Evolutionary conservation across 2,888 invertebrate genomes (phyloP).

Genomic region (Mellilla xanthometata): DNA sequence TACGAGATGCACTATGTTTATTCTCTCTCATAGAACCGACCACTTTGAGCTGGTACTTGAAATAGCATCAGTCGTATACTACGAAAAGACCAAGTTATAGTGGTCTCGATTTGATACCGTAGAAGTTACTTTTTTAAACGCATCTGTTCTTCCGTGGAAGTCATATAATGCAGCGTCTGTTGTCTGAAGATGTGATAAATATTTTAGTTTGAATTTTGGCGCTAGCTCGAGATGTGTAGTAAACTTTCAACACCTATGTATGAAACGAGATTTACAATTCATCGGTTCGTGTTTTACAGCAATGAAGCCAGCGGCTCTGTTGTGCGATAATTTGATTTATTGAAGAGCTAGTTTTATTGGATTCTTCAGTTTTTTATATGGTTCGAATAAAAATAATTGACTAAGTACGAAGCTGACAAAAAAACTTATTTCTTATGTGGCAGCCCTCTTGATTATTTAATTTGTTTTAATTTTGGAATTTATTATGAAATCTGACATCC

Average conservation of each 20-base stretch:
- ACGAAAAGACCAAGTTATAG: constrained; percentile 7
- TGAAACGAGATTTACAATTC: constrained; percentile 1
- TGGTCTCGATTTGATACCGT: constrained; percentile 10
- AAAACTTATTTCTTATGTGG: too few species aligned
- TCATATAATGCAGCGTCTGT: constrained; percentile 13
- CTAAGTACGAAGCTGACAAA: too few species aligned
- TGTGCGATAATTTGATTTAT: too few species aligned
- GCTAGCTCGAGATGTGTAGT: neutral
- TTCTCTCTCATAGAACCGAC: constrained; percentile 4
- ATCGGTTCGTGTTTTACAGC: neutral
- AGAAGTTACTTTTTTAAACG: constrained; percentile 16
- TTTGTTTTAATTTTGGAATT: too few species aligned
- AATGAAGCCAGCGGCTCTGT: too few species aligned
- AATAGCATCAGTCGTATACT: constrained; percentile 4
- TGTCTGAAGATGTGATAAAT: constrained; percentile 13
- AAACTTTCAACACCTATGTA: constrained; percentile 1
- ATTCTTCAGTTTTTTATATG: too few species aligned
- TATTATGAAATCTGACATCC: too few species aligned
- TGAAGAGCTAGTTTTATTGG: too few species aligned
- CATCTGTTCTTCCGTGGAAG: constrained; percentile 12
- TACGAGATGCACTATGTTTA: constrained; percentile 6
- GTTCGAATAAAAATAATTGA: too few species aligned
- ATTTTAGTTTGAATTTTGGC: constrained; percentile 10
- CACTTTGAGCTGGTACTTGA: constrained; percentile 17
- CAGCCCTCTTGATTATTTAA: too few species aligned